These are phyloP conservation scores for Microplitis mediator DNA, from an alignment of 1,140 invertebrate genomes.

Conservation along the genomic window DNA sequence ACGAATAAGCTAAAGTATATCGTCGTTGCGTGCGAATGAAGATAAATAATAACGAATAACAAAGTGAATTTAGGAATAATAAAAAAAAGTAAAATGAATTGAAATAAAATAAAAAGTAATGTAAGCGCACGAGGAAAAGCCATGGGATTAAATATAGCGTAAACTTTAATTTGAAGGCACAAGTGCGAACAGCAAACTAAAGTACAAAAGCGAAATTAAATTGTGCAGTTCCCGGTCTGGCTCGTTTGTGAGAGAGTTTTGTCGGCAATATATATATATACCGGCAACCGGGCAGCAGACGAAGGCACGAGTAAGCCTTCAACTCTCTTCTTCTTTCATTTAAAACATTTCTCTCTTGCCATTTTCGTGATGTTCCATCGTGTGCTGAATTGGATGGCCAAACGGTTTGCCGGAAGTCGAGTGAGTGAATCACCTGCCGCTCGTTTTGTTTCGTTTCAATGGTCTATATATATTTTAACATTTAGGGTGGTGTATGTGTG, in stretches of 20 bases:
- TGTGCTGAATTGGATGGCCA: constrained; percentile 32
- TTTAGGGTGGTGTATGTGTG: no score
- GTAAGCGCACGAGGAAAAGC: not conserved
- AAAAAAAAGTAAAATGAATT: not conserved
- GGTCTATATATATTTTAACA: no score
- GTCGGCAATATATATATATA: not conserved
- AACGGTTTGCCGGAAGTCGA: constrained; percentile 35
- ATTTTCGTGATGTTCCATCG: not conserved
- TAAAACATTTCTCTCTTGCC: not conserved
- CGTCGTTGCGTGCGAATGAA: no score
- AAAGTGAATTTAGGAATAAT: no score
- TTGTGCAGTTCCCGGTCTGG: not conserved
- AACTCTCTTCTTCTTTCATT: no score
- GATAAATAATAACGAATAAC: no score
- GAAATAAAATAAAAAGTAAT: not conserved
- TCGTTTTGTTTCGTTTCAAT: constrained; percentile 15
- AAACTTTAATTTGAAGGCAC: constrained; percentile 1
- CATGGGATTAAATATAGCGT: not conserved
- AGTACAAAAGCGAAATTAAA: constrained; percentile 6
- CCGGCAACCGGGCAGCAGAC: no score
- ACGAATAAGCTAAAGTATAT: no score
- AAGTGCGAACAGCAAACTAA: constrained; percentile 2
- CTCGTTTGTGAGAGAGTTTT: not conserved
- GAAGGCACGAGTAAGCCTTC: no score
- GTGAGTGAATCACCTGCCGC: constrained; percentile 29